Percentiles rank a stretch among this genome's conserved stretches.
phyloP scores from a whole-genome alignment of 1,140 invertebrate genomes.

The Maniola jurtina region DNA sequence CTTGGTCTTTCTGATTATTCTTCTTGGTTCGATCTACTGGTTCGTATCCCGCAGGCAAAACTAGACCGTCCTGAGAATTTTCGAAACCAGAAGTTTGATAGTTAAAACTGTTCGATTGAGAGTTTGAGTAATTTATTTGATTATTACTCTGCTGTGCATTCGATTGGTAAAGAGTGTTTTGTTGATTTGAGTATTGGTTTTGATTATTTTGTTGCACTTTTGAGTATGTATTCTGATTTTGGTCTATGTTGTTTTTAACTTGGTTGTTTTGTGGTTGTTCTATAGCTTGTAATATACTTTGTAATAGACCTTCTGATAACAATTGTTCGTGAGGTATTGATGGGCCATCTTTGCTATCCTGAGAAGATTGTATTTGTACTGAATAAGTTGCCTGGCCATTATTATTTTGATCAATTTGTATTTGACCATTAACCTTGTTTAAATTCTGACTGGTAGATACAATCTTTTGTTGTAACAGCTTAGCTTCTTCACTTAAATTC shows the following conservation, averaged over 20 bases:
- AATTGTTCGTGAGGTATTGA: conserved; percentile 85
- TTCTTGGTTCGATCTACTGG: conserved; percentile 57
- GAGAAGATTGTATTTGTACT: conserved; percentile 85
- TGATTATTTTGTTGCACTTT: conserved; percentile 5
- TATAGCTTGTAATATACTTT: conserved; percentile 84
- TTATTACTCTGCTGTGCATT: conserved; percentile 12
- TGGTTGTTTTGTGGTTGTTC: conserved; percentile 54
- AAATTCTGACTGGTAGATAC: conserved; percentile 51
- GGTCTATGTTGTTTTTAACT: conserved; percentile 16
- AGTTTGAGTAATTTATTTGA: background rate
- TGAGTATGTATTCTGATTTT: background rate
- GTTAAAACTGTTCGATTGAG: conserved; percentile 4
- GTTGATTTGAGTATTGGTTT: conserved; percentile 27
- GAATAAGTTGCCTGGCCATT: conserved; percentile 83
- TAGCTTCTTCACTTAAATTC: conserved; percentile 64
- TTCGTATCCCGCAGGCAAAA: conserved; percentile 64
- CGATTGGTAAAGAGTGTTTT: conserved; percentile 28
- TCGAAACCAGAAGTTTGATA: conserved; percentile 25
- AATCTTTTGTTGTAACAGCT: conserved; percentile 67
- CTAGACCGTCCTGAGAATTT: conserved; percentile 47
- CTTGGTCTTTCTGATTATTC: conserved; percentile 39
- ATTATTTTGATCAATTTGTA: conserved; percentile 49
- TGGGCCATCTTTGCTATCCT: conserved; percentile 63
- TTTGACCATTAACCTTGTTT: conserved; percentile 35
- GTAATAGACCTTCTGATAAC: conserved; percentile 86